Percentiles rank a stretch among this genome's conserved stretches.
These are phyloP conservation scores for Proterorhinus semilunaris DNA, from an alignment of 2,113 vertebrate species.

Conservation along the genomic window DNA sequence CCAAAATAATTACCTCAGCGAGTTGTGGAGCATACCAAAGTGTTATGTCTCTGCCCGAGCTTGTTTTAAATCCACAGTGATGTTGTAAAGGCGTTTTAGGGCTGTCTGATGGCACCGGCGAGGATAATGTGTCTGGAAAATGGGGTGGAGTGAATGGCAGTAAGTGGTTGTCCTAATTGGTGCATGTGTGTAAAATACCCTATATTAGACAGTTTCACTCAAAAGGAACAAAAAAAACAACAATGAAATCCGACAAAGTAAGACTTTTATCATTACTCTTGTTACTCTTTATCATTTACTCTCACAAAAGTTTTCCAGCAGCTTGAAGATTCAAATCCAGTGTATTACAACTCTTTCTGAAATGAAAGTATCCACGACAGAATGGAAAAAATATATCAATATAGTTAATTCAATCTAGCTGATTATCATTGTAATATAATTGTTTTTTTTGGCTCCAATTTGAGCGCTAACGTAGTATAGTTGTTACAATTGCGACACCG, in stretches of 20 bases:
- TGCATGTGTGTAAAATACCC: too few relatives aligned
- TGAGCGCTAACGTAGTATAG: too few relatives aligned
- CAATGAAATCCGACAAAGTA: conserved; percentile 19
- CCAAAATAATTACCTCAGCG: neutral
- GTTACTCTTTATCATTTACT: neutral
- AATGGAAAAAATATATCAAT: too few relatives aligned
- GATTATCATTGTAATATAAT: too few relatives aligned
- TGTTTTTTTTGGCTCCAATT: too few relatives aligned
- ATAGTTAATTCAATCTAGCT: too few relatives aligned
- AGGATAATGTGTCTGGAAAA: conserved; percentile 64
- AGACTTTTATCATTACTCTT: conserved; percentile 42
- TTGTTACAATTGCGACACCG: too few relatives aligned
- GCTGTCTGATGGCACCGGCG: conserved; percentile 41
- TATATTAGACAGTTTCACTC: neutral
- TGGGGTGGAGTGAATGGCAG: conserved; percentile 41
- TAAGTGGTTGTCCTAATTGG: conserved; percentile 52
- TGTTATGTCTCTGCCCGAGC: conserved; percentile 17
- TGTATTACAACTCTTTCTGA: conserved; percentile 25
- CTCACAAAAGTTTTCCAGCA: conserved; percentile 14
- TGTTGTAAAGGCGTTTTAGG: conserved; percentile 46
- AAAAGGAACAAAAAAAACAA: conserved; percentile 15
- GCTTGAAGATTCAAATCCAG: conserved; percentile 34
- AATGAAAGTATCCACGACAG: too few relatives aligned
- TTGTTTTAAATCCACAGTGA: conserved; percentile 12
- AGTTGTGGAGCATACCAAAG: neutral